Base-by-base conservation (phyloP, 2,888 invertebrate species). In the Eupithecia centaureata region DNA sequence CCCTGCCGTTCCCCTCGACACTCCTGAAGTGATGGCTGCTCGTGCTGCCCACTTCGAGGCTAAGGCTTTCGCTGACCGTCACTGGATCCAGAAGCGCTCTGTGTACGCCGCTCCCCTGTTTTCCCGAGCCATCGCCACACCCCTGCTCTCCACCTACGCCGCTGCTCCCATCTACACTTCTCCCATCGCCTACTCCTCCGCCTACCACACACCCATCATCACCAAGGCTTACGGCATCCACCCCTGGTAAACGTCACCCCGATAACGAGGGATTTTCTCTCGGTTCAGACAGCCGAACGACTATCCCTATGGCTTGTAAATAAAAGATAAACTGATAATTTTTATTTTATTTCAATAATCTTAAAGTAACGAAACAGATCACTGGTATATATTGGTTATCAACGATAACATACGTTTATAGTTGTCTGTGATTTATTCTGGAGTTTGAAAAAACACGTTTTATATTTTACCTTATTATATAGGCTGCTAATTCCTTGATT, bases 21-120 rank as follows among this genome's bases (percentile, higher is more conserved):
- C 91, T 8, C 88, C 90, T 54, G 91, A 91, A 72, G 89, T 91
- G 18, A 75, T 86, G 63, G 90, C 91, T 59, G 92, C 91, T 33
- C 90, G 88, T 62, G 85, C 87, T 58, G 89, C 87, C 22, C 92
- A 90, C 79, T 86, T 88, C 51, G 85, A 90, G 75, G 89, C 92
- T 57, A 89, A 91, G 72, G 87, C 88, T 64, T 73, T 87, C 8
- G 83, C 87, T 70, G 87, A 84, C 28, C 81, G 81, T 13, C 93
- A 93, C 75, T 73, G 85, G 65, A 87, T 93, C 77, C 80, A 84
- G 71, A 93, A 93, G 78, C 90, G 93, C 15, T 92, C 93, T 1
- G 87, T 81, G 35, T 79, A 67, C 27, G 67, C 85, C 22, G 72
- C 85, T 18, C 88, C 88, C 27, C 63, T 86, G 10, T 66, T 86